Conservation (phyloP, 2,888 invertebrate species). For the Phania funesta region DNA sequence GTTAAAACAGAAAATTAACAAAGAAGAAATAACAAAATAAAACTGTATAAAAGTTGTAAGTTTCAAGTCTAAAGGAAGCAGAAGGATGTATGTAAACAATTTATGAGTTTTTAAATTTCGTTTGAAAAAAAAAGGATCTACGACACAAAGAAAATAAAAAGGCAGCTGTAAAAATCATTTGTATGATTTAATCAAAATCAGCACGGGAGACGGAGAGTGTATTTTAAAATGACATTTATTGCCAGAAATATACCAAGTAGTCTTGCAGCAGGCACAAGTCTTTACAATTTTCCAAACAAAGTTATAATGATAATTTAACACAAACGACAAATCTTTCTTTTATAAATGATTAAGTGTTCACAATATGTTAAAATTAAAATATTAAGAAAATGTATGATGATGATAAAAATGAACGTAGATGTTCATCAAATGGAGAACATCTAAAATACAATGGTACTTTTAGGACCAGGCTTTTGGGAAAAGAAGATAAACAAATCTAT, state of each 20-base stretch:
- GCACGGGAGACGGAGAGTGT: neutral
- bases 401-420: too few relatives aligned
- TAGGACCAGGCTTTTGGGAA: too few relatives aligned
- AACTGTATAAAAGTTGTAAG: neutral
- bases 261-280: conserved; percentile 30
- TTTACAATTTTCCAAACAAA: neutral
- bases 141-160: neutral
- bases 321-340: conserved; percentile 8
- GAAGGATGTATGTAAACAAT: neutral
- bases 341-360: conserved; percentile 27
- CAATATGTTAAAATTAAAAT: neutral
- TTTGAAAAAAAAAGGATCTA: neutral
- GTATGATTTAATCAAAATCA: conserved; percentile 8
- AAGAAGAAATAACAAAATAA: neutral
- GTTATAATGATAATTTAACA: neutral
- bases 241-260: neutral
- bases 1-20: conserved; percentile 3
- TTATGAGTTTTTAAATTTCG: conserved; percentile 8
- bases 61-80: neutral
- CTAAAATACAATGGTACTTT: too few relatives aligned
- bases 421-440: too few relatives aligned
- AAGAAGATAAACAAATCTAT: too few relatives aligned
- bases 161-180: conserved; percentile 36
- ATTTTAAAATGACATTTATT: neutral
- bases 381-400: neutral